A percentile compares a stretch with the other conserved stretches of the same genome.
phyloP scores from a whole-genome alignment of 1,140 invertebrate species.

The Drosophila mauritiana region DNA sequence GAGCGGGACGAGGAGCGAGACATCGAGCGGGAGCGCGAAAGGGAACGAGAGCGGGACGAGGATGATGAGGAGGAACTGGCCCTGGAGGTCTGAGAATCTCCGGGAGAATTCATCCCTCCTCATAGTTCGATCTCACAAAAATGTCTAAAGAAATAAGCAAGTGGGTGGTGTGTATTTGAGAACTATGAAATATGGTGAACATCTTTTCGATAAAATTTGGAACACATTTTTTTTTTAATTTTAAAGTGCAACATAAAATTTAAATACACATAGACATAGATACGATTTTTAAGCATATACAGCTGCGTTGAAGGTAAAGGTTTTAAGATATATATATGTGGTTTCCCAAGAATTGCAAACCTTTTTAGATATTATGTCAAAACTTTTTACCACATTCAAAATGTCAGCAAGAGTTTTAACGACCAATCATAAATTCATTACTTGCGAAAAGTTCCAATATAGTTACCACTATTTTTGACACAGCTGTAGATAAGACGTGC shows the following conservation, averaged over 20 bases:
- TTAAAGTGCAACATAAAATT: neutral
- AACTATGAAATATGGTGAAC: neutral
- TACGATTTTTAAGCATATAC: neutral
- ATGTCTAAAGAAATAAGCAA: constrained; percentile 23
- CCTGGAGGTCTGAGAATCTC: constrained; percentile 68
- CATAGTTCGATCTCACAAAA: constrained; percentile 69
- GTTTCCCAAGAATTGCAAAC: too few relatives aligned
- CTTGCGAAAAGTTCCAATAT: neutral
- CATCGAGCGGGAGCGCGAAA: constrained; percentile 7
- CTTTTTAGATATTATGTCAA: neutral
- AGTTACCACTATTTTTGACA: neutral
- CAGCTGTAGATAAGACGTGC: neutral
- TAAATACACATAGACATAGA: neutral
- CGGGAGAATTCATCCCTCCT: neutral
- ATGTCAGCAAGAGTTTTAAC: neutral
- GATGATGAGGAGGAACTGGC: constrained; percentile 80
- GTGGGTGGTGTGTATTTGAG: constrained; percentile 12
- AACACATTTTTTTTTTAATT: neutral
- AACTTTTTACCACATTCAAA: neutral
- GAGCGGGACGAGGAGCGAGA: constrained; percentile 11
- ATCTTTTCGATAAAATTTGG: neutral
- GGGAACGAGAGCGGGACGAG: constrained; percentile 35
- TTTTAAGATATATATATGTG: neutral
- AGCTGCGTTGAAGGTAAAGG: neutral
- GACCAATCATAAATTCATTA: neutral